phyloP scores from a whole-genome alignment of 1,140 invertebrate species.

The Tenebrio molitor region DNA sequence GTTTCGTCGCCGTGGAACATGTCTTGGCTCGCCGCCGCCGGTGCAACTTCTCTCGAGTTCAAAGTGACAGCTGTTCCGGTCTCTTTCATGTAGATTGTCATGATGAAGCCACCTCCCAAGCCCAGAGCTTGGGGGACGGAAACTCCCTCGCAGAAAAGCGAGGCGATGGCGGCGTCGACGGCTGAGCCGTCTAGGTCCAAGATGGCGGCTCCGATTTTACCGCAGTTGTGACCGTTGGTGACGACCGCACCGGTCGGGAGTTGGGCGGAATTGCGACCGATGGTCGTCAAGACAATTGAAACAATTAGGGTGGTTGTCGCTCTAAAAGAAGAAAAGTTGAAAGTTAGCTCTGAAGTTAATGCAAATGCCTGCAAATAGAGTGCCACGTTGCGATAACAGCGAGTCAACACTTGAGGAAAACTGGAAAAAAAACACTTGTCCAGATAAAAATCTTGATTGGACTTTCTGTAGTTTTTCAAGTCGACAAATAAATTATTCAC shows the following conservation, averaged over 20 bases:
- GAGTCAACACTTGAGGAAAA: no score
- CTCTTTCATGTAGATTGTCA: constrained; percentile 79
- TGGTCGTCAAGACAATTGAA: background rate
- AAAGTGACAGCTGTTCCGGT: constrained; percentile 68
- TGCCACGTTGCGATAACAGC: no score
- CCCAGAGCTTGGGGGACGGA: constrained; percentile 84
- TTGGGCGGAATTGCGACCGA: no score
- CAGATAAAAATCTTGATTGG: no score
- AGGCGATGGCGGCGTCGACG: constrained; percentile 86
- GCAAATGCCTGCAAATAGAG: no score
- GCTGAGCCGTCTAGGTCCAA: constrained; percentile 74
- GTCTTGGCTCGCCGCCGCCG: constrained; percentile 68
- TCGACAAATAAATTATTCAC: no score
- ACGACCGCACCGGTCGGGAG: constrained; percentile 58
- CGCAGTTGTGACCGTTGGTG: constrained; percentile 64
- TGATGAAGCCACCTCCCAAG: constrained; percentile 85
- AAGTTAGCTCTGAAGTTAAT: no score
- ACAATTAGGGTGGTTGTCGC: background rate
- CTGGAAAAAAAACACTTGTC: no score
- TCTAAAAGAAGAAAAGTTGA: no score
- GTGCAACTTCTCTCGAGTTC: constrained; percentile 81
- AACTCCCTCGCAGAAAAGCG: constrained; percentile 85
- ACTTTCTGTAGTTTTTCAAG: no score
- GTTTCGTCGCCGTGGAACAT: constrained; percentile 71
- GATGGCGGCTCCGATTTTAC: constrained; percentile 62